Evolutionary conservation across 1,140 invertebrate genomes (phyloP).

Genomic region (Diabrotica virgifera): DNA sequence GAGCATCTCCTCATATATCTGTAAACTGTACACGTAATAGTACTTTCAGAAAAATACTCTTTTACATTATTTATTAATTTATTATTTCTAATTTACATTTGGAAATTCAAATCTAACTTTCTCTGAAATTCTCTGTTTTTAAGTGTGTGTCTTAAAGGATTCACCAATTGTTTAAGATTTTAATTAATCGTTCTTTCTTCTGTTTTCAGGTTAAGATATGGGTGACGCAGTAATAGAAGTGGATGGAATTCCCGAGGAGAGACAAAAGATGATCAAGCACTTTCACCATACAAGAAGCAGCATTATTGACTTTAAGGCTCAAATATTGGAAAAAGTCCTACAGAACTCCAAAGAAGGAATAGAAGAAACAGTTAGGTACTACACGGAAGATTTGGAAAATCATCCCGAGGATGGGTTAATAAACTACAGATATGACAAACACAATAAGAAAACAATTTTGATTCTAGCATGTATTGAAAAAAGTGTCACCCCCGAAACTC

Average conservation of each 20-base stretch:
- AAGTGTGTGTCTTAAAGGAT: too few relatives aligned
- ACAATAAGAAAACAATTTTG: slow-evolving; percentile 14
- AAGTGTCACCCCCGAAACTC: slow-evolving; percentile 9
- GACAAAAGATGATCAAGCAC: neutral
- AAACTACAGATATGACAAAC: slow-evolving; percentile 6
- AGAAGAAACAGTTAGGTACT: neutral
- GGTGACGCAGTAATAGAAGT: neutral
- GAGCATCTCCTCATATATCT: too few relatives aligned
- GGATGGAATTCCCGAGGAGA: neutral
- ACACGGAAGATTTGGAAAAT: neutral
- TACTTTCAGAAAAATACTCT: too few relatives aligned
- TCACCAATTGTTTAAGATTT: too few relatives aligned
- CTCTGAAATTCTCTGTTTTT: too few relatives aligned
- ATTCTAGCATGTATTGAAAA: slow-evolving; percentile 18
- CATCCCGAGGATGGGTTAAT: slow-evolving; percentile 1
- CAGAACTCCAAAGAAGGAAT: neutral
- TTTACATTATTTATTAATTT: too few relatives aligned
- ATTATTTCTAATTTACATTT: too few relatives aligned
- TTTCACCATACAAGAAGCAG: neutral
- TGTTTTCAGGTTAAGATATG: too few relatives aligned
- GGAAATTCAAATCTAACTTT: too few relatives aligned
- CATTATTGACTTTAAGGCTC: neutral
- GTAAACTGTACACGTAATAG: too few relatives aligned
- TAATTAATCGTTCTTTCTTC: too few relatives aligned
- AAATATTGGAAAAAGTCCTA: slow-evolving; percentile 9